phyloP scores from a whole-genome alignment of 2,113 vertebrate species.

The crab-eating macaque (Macaca fascicularis) region T2T-MFA8v1.1 NC_088375.1:186995001-186995500 shows the following conservation, averaged over 20 bases:
- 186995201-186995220: background rate
- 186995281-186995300: background rate
- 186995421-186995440: background rate
- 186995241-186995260: rapidly evolving
- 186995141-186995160: background rate
- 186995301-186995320: background rate
- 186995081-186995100: background rate
- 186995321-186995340: background rate
- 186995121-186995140: too few species aligned
- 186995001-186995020: background rate
- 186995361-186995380: background rate
- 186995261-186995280: background rate
- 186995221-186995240: background rate
- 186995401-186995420: background rate
- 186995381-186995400: background rate
- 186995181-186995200: background rate
- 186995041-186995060: background rate
- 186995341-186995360: background rate
- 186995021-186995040: background rate
- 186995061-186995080: background rate
- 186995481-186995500: background rate
- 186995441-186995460: background rate
- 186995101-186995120: background rate
- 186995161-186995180: background rate
- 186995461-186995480: background rate